Evolutionary conservation across 1,140 invertebrate genomes (phyloP).

Genomic region (Sycobia sp.): DNA sequence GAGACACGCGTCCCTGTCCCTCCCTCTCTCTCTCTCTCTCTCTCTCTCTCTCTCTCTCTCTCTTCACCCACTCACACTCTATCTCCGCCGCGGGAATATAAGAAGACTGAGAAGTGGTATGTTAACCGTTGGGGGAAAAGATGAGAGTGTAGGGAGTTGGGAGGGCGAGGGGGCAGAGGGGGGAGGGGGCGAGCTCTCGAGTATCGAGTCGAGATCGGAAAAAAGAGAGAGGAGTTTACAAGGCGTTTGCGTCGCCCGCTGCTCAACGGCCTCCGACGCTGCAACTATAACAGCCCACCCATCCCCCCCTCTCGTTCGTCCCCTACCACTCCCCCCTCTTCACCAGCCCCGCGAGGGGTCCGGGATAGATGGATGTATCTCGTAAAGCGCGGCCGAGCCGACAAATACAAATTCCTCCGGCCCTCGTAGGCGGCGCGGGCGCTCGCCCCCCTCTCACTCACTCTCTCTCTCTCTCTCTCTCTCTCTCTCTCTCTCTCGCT

Average conservation of each 20-base stretch:
- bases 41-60: no score
- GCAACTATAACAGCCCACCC: no score
- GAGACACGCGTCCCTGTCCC: no score
- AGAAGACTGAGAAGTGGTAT: no score
- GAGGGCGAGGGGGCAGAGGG: background rate
- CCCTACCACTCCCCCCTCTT: no score
- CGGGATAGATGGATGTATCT: conserved; percentile 37
- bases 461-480: conserved; percentile 40
- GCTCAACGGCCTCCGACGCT: background rate
- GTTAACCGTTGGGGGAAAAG: no score
- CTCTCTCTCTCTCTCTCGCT: no score
- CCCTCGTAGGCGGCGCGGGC: background rate
- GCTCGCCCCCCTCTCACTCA: background rate
- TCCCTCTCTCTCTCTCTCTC: no score
- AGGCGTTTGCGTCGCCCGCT: background rate
- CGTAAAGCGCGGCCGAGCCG: conserved; percentile 41
- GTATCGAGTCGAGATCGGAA: conserved; percentile 36
- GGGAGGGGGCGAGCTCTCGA: conserved; percentile 12
- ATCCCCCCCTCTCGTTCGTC: no score
- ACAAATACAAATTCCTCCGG: conserved; percentile 46
- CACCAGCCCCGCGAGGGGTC: background rate
- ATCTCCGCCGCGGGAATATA: no score
- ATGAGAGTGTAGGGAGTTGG: background rate
- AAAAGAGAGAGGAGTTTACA: conserved; percentile 40
- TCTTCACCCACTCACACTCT: no score